Conservation (phyloP, 1,140 invertebrate species). For the Spodoptera frugiperda region DNA sequence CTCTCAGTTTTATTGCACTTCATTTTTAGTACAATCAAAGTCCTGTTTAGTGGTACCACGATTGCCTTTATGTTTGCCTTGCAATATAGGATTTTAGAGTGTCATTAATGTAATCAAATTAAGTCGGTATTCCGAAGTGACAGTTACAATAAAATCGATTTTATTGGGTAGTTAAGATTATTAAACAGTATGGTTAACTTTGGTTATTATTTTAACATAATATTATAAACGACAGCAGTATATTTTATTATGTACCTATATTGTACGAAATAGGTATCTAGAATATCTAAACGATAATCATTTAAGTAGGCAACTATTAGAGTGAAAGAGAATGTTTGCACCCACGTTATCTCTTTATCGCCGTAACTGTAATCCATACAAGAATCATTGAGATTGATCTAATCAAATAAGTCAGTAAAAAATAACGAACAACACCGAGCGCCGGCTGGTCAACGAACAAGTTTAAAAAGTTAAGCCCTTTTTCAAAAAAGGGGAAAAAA, state of each 20-base stretch:
- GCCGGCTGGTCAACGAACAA: constrained; percentile 79
- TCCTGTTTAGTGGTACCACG: constrained; percentile 41
- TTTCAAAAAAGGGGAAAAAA: constrained; percentile 75
- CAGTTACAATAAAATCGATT: background rate
- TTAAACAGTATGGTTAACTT: background rate
- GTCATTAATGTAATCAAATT: constrained; percentile 43
- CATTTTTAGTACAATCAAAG: constrained; percentile 70
- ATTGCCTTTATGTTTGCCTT: constrained; percentile 42
- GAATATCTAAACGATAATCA: background rate
- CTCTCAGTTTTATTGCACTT: constrained; percentile 74
- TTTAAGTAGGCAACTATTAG: no score
- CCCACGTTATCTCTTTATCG: constrained; percentile 79
- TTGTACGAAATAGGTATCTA: background rate
- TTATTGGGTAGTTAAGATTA: background rate
- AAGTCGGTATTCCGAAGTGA: constrained; percentile 20
- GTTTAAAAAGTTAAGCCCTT: constrained; percentile 82
- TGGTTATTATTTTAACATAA: no score
- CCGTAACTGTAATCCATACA: constrained; percentile 84
- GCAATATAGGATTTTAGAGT: constrained; percentile 41
- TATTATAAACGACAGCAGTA: no score
- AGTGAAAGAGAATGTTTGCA: constrained; percentile 74
- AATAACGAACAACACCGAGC: constrained; percentile 74
- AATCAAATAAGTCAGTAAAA: constrained; percentile 82
- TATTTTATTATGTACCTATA: no score
- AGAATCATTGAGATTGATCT: constrained; percentile 83